Evolutionary conservation across 2,888 invertebrate genomes (phyloP).

Genomic region (Synergus gifuensis): DNA sequence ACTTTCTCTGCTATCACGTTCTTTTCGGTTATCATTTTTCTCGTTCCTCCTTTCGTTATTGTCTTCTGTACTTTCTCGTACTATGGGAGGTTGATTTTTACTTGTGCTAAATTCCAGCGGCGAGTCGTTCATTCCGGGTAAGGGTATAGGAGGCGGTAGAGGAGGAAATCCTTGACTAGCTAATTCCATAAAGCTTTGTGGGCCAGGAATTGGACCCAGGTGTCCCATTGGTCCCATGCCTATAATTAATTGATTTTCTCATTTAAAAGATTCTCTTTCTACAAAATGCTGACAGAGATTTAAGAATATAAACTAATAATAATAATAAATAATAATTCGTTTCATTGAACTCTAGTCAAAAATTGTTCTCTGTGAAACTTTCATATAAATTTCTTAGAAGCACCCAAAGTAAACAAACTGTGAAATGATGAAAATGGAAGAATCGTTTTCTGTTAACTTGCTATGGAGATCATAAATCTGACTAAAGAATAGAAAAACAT

Average conservation of each 20-base stretch:
- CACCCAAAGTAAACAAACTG: neutral
- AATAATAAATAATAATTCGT: no score
- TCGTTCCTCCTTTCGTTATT: slow-evolving; percentile 69
- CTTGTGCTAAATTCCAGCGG: slow-evolving; percentile 83
- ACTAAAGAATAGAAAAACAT: neutral
- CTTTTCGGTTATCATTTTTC: slow-evolving; percentile 74
- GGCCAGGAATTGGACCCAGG: slow-evolving; percentile 69
- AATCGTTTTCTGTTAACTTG: slow-evolving; percentile 36
- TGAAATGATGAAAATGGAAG: neutral
- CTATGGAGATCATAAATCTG: neutral
- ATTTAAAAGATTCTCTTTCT: no score
- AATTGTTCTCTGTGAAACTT: neutral
- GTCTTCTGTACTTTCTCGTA: slow-evolving; percentile 74
- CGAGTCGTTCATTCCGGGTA: slow-evolving; percentile 81
- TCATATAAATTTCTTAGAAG: neutral
- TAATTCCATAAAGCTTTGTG: slow-evolving; percentile 76
- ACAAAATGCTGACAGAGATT: no score
- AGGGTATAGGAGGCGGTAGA: slow-evolving; percentile 71
- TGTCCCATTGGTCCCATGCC: slow-evolving; percentile 75
- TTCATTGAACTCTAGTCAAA: no score
- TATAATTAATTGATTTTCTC: slow-evolving; percentile 45
- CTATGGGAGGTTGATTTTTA: slow-evolving; percentile 81
- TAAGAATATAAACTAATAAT: no score
- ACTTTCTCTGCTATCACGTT: slow-evolving; percentile 75
- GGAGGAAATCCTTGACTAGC: slow-evolving; percentile 75